Percentiles rank a stretch among this genome's conserved stretches.
phyloP scores from a whole-genome alignment of 2,888 invertebrate genomes.

The Syritta pipiens region DNA sequence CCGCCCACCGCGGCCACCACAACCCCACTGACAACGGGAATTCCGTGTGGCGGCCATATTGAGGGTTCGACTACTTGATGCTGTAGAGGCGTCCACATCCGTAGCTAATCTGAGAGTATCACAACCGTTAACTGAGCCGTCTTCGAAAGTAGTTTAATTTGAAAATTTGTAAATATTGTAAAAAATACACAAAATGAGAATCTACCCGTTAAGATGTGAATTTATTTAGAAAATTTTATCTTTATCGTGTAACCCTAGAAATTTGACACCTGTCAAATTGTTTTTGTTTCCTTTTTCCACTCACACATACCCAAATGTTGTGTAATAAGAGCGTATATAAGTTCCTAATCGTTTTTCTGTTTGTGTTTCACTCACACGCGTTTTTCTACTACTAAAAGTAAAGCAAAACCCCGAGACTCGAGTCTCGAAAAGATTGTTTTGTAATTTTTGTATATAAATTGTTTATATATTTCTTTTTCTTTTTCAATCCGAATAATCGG shows the following conservation, averaged over 20 bases:
- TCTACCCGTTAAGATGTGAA: conserved; percentile 1
- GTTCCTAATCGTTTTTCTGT: conserved; percentile 70
- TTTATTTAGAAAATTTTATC: conserved; percentile 53
- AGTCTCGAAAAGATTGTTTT: not conserved
- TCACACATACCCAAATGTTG: too few species aligned
- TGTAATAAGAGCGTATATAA: conserved; percentile 71
- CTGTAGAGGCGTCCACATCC: conserved; percentile 74
- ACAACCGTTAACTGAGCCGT: conserved; percentile 41
- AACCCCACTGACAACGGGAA: conserved; percentile 81
- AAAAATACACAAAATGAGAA: conserved; percentile 17
- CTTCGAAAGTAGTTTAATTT: conserved; percentile 51
- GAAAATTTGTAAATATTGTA: conserved; percentile 63
- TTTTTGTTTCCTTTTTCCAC: too few species aligned
- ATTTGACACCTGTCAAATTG: too few species aligned
- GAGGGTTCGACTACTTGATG: conserved; percentile 79
- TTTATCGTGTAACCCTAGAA: conserved; percentile 3
- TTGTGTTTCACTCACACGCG: conserved; percentile 17
- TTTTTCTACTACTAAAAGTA: conserved; percentile 21
- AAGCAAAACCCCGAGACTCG: not conserved
- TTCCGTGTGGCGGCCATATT: conserved; percentile 90
- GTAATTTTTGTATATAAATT: conserved; percentile 32
- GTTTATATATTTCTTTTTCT: conserved; percentile 8
- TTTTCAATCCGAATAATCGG: not conserved
- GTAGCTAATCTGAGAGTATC: conserved; percentile 69
- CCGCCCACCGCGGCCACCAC: conserved; percentile 79